These are phyloP conservation scores for Cantharis flavilabris DNA, from an alignment of 2,888 invertebrate genomes.

Conservation along the genomic window DNA sequence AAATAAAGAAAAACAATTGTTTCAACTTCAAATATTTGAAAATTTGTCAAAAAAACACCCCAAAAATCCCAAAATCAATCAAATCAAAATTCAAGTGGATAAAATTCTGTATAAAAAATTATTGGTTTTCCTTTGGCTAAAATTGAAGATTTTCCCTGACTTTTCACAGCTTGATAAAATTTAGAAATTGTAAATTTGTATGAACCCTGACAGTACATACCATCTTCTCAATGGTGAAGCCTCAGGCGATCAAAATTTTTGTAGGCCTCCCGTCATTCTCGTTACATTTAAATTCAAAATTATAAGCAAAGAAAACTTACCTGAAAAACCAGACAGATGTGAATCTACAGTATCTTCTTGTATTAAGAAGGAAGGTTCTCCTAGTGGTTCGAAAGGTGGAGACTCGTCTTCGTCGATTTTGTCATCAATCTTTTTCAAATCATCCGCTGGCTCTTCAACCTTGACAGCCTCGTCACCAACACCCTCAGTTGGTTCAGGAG, in stretches of 20 bases:
- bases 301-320: slow-evolving; percentile 26
- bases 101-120: too few relatives aligned
- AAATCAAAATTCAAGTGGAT: too few relatives aligned
- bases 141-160: too few relatives aligned
- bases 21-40: not conserved
- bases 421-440: slow-evolving; percentile 54
- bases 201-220: too few relatives aligned
- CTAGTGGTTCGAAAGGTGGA: slow-evolving; percentile 68
- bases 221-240: too few relatives aligned
- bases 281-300: not conserved
- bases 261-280: not conserved
- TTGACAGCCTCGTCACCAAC: slow-evolving; percentile 54
- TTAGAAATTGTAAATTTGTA: too few relatives aligned
- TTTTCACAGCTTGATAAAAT: too few relatives aligned
- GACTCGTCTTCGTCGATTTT: slow-evolving; percentile 68
- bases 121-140: too few relatives aligned
- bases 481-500: slow-evolving; percentile 71
- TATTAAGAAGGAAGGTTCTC: slow-evolving; percentile 46
- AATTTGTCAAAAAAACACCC: too few relatives aligned
- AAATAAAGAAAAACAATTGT: slow-evolving; percentile 4
- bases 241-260: not conserved
- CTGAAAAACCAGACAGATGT: slow-evolving; percentile 62
- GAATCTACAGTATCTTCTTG: slow-evolving; percentile 64
- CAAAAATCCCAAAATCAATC: too few relatives aligned
- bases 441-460: slow-evolving; percentile 36